Evolutionary conservation across 2,113 vertebrate species (phyloP).

Genomic region (Nicator chloris): DNA sequence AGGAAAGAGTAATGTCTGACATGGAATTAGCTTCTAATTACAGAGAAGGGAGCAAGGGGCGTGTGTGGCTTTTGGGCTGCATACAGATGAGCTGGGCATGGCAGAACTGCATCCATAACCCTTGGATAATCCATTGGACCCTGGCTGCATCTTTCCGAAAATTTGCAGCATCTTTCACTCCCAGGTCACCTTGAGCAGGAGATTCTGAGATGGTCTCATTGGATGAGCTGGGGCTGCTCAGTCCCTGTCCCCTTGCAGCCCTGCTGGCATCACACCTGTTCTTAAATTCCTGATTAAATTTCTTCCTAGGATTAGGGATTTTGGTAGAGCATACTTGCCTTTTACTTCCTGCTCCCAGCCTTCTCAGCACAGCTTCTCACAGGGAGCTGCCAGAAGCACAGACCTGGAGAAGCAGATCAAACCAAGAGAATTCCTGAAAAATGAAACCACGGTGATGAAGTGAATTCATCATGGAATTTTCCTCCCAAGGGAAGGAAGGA

Average conservation of each 20-base stretch:
- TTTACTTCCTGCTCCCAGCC: neutral
- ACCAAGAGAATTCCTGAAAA: neutral
- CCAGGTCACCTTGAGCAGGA: neutral
- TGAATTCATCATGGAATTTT: neutral
- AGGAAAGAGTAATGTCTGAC: neutral
- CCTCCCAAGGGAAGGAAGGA: neutral
- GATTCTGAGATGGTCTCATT: fast-evolving
- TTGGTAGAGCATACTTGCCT: neutral
- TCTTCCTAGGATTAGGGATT: neutral
- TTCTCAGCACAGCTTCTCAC: neutral
- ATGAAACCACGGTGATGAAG: neutral
- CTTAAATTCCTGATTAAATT: neutral
- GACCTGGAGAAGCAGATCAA: neutral
- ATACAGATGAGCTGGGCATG: neutral
- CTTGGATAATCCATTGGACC: neutral
- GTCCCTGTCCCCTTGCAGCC: neutral
- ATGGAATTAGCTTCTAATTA: neutral
- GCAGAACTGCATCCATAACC: neutral
- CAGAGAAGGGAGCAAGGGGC: neutral
- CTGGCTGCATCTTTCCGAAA: fast-evolving
- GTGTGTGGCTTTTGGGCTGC: neutral
- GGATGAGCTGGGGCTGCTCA: neutral
- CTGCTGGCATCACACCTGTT: neutral
- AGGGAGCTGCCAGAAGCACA: neutral
- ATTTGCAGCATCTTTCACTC: neutral